Base-by-base conservation (phyloP, 2,888 invertebrate genomes). In the Iselma pallidipennis region DNA sequence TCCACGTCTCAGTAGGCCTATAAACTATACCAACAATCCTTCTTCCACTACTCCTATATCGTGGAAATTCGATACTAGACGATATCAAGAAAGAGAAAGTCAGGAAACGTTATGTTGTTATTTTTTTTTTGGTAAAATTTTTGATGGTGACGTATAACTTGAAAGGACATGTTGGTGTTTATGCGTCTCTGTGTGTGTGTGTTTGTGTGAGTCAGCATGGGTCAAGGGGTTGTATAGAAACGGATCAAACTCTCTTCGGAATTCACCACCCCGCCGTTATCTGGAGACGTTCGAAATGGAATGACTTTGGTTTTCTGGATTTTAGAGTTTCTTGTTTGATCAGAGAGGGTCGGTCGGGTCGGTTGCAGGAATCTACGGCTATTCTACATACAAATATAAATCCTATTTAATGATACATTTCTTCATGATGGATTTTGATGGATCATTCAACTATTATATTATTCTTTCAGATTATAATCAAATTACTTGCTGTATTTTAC, bases 1-100 rank as follows among this genome's bases (percentile, higher is more conserved):
- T 66, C 59, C 65, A 62, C 66, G 66, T 66, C 70, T 70, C 70
- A 54, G 61, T 64, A 68, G 71, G 57, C 66, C 67, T 59, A 69
- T 70, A 71, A 71, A 68, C 66, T 66, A 71, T 61, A 7, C 33
- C 4, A 33, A 33, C 33, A 42, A 42, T 9, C 16, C 7, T n/a
- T n/a, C n/a, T n/a, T n/a, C 3, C 1, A 19, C 7, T 37, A 2
- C 2, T 16, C 1, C 16, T 1, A 37, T 16, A 37, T 37, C 37
- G 16, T 37, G 37, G 37, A 37, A 37, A 37, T 37, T 37, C 56
- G 57, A 56, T 56, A 56, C 59, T 57, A 59, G 57, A 55, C 59
- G 55, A 37, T 37, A 3, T 7, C 4, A 12, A 1, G 12, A 52
- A 52, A 57, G 53, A 4, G 57, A 50, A 45, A 29, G 53, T 53